phyloP scores from a whole-genome alignment of 2,888 invertebrate species.

The Melanchra persicariae region DNA sequence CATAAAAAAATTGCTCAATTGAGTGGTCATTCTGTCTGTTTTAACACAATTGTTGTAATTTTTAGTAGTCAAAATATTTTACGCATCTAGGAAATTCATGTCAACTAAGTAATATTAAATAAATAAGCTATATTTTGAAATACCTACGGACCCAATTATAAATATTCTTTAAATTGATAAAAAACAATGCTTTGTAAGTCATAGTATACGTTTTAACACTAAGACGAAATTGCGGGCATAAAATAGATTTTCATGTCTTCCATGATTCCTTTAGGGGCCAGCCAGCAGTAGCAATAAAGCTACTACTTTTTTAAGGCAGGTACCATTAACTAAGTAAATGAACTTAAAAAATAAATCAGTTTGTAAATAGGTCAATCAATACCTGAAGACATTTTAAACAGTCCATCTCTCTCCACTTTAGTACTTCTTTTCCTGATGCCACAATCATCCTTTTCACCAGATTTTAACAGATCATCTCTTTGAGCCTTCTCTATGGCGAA shows the following conservation, averaged over 20 bases:
- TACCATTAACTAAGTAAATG: not conserved
- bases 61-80: not conserved
- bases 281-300: not conserved
- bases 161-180: not conserved
- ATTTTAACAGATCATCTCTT: constrained; percentile 92
- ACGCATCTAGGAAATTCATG: not conserved
- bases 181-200: not conserved
- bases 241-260: too few species aligned
- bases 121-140: too few species aligned
- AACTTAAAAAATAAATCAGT: not conserved
- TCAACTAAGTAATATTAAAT: too few species aligned
- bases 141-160: too few species aligned
- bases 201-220: not conserved
- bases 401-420: constrained; percentile 92
- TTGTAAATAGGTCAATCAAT: constrained; percentile 5
- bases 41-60: not conserved
- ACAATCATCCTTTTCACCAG: constrained; percentile 88
- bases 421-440: constrained; percentile 91
- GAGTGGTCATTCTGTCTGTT: not conserved
- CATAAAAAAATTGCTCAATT: not conserved
- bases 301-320: too few species aligned
- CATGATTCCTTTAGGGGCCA: not conserved
- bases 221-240: not conserved
- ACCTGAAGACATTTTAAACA: constrained; percentile 93
- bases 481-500: constrained; percentile 94